These are phyloP conservation scores for Stomatorhinus walkeri DNA, from an alignment of 2,797 vertebrate species.

Conservation along the genomic window DNA sequence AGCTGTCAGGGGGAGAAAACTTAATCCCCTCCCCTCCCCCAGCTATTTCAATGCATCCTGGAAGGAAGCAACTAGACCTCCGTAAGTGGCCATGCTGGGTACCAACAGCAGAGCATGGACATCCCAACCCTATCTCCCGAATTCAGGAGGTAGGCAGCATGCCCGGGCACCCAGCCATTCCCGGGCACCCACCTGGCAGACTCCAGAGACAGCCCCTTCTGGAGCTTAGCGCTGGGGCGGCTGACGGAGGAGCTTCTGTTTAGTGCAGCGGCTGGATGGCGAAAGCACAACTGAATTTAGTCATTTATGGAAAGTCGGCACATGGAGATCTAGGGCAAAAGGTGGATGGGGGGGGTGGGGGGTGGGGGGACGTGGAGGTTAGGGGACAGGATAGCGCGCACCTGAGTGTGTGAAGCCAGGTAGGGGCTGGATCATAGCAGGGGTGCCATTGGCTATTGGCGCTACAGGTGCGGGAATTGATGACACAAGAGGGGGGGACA, in stretches of 20 bases:
- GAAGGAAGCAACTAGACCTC: neutral
- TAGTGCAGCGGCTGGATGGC: slow-evolving; percentile 68
- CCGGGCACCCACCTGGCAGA: slow-evolving; percentile 66
- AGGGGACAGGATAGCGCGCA: slow-evolving; percentile 42
- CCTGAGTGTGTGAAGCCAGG: slow-evolving; percentile 83
- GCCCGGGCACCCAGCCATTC: slow-evolving; percentile 54
- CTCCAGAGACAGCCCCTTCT: slow-evolving; percentile 87
- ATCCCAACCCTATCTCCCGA: neutral
- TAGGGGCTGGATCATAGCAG: slow-evolving; percentile 81
- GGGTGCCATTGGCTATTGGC: slow-evolving; percentile 84
- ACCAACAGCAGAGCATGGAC: neutral
- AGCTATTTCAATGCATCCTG: neutral
- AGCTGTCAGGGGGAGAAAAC: neutral
- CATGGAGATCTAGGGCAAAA: too few relatives aligned
- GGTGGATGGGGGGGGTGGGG: neutral
- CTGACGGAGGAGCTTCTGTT: slow-evolving; percentile 89
- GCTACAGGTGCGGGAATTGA: slow-evolving; percentile 76
- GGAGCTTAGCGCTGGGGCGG: slow-evolving; percentile 79
- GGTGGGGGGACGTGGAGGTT: neutral
- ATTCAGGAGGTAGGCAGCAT: neutral
- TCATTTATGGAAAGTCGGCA: neutral
- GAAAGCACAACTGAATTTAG: neutral
- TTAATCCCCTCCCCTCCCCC: neutral
- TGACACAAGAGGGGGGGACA: slow-evolving; percentile 84
- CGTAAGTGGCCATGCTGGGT: neutral